phyloP scores from a whole-genome alignment of 2,888 invertebrate species.

The Acronicta alni region DNA sequence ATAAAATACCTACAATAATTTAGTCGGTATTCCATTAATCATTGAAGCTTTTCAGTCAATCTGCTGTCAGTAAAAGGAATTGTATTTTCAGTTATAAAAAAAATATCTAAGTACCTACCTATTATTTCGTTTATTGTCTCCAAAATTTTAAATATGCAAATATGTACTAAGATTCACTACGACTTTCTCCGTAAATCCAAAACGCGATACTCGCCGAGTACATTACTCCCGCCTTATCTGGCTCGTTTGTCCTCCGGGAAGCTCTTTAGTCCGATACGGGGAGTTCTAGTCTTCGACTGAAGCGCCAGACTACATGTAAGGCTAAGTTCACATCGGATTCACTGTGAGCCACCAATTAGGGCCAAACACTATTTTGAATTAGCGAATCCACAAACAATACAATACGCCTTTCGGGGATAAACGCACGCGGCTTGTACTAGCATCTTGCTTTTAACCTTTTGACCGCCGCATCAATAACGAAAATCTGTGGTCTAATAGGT shows the following conservation, averaged over 20 bases:
- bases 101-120: not conserved
- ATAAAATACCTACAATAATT: too few relatives aligned
- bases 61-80: too few relatives aligned
- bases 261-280: slow-evolving; percentile 76
- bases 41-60: too few relatives aligned
- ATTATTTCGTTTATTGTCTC: not conserved
- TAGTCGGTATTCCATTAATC: too few relatives aligned
- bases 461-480: too few relatives aligned
- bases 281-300: slow-evolving; percentile 60
- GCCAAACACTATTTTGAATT: too few relatives aligned
- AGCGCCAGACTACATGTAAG: not conserved
- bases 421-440: too few relatives aligned
- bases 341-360: too few relatives aligned
- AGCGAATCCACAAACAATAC: too few relatives aligned
- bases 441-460: not conserved
- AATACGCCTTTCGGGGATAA: too few relatives aligned
- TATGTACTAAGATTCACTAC: slow-evolving; percentile 34
- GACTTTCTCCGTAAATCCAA: slow-evolving; percentile 42
- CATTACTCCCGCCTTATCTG: slow-evolving; percentile 75
- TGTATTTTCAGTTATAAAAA: too few relatives aligned
- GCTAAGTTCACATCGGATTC: not conserved
- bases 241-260: slow-evolving; percentile 83
- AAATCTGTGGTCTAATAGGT: too few relatives aligned
- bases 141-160: slow-evolving; percentile 14
- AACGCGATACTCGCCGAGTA: slow-evolving; percentile 55